A percentile compares a stretch with the other conserved stretches of the same genome.
These are phyloP conservation scores for Nasonia oneida DNA, from an alignment of 2,888 invertebrate genomes.

Conservation along the genomic window DNA sequence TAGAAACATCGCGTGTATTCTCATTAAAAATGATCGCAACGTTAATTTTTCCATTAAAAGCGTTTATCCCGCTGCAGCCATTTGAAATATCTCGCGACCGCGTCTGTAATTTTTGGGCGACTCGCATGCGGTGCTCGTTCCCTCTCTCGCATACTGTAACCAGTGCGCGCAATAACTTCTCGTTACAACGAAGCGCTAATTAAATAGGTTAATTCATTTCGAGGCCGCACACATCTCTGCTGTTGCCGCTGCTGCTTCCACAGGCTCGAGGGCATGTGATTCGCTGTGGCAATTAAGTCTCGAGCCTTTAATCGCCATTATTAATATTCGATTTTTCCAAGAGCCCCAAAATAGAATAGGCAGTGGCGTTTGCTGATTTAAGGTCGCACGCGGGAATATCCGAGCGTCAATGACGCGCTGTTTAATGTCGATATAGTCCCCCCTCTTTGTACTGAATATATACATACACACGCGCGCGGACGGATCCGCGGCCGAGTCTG, in stretches of 20 bases:
- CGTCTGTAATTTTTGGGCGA: conserved; percentile 59
- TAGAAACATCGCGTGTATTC: conserved; percentile 62
- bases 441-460: background rate
- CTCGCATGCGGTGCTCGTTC: background rate
- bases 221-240: conserved; percentile 55
- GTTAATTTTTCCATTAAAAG: conserved; percentile 63
- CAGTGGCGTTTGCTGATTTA: conserved; percentile 27
- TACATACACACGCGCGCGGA: background rate
- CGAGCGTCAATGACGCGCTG: conserved; percentile 28
- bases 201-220: conserved; percentile 64
- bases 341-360: background rate
- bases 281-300: conserved; percentile 65
- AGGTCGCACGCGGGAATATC: background rate
- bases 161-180: conserved; percentile 54
- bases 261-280: conserved; percentile 63
- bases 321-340: conserved; percentile 66
- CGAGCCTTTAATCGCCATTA: conserved; percentile 72
- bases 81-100: conserved; percentile 60
- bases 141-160: background rate
- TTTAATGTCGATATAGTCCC: conserved; percentile 16
- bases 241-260: too few species aligned
- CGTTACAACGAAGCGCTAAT: conserved; percentile 62
- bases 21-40: conserved; percentile 63
- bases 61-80: conserved; percentile 54
- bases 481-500: background rate